Evolutionary conservation across 2,888 invertebrate species (phyloP), one percentile per base, ranked within the genome.

Genomic region (Macrostomum cliftonense): DNA sequence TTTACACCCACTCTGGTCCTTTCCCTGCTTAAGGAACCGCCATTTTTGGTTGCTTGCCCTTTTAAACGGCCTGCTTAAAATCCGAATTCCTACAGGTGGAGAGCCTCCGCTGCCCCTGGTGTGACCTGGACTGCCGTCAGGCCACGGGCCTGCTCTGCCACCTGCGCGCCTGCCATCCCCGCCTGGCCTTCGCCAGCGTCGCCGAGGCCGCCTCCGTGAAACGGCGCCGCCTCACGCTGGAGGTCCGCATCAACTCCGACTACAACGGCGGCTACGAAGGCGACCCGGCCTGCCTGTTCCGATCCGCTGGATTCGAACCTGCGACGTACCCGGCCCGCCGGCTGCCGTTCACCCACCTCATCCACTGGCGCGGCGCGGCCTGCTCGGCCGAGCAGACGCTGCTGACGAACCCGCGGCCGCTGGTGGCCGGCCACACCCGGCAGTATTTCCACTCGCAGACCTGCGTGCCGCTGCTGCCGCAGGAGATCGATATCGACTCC

Each of bases 241-340:
- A 93, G 72, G 89, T 93, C 1, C 83, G 88, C 1, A 83, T 93
- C 58, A 91, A 91, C 72, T 88, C 91, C 68, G 73, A 82, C 53
- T 91, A 87, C 71, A 91, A 93, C 71, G 89, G 89, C 1, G 88
- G 88, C 0, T 91, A 89, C 71, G 81, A 84, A 12, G 89, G 89
- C 4, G 86, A 86, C 40, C 88, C 89, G 0, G 54, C 53, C 36
- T 20, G 28, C 11, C n/a, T 36, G 19, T 20, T 19, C n/a, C 21
- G 20, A 11, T 14, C 43, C n/a, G 14, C 21, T 13, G n/a, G 43
- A 43, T n/a, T 20, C n/a, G 43, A 43, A 20, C 20, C 43, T 11
- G 16, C 28, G 28, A 2, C 40, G 5, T 19, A 7, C n/a, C 45
- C 45, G 37, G 40, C 14, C 14, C 45, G 37, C 38, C 17, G 45